These are phyloP conservation scores for Chydorus sphaericus DNA, from an alignment of 2,888 invertebrate genomes.

Conservation along the genomic window DNA sequence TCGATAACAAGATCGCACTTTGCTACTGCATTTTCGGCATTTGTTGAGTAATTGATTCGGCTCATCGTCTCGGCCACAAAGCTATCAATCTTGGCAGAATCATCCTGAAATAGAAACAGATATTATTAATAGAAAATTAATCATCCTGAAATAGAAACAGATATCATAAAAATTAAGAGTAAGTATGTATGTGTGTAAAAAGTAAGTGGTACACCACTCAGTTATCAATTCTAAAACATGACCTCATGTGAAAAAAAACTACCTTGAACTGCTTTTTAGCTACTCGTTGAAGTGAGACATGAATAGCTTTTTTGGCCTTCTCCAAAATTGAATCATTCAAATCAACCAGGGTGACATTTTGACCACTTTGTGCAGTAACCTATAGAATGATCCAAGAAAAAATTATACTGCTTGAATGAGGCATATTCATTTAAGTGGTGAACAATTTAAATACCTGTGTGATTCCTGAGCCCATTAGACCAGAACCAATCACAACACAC, in stretches of 20 bases:
- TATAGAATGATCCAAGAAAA: constrained; percentile 25
- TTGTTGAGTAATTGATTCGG: constrained; percentile 35
- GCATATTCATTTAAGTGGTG: too few species aligned
- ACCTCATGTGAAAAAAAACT: too few species aligned
- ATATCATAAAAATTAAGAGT: not conserved
- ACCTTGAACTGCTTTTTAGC: constrained; percentile 58
- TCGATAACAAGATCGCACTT: constrained; percentile 63
- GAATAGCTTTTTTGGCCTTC: constrained; percentile 55
- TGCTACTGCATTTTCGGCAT: constrained; percentile 44
- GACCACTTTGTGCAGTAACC: constrained; percentile 72
- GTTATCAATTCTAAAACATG: too few species aligned
- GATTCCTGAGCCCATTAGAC: constrained; percentile 79
- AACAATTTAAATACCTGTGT: constrained; percentile 67
- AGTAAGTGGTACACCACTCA: too few species aligned
- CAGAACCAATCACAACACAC: constrained; percentile 69
- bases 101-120: too few species aligned
- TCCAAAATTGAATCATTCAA: constrained; percentile 50
- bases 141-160: constrained; percentile 28
- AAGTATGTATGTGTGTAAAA: too few species aligned
- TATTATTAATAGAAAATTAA: not conserved
- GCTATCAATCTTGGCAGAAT: constrained; percentile 26
- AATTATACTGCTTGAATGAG: not conserved
- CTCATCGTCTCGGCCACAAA: constrained; percentile 30
- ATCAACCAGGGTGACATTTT: constrained; percentile 67
- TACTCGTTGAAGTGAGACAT: constrained; percentile 52